phyloP scores from a whole-genome alignment of 2,113 vertebrate species.

The Pygoscelis adeliae region DNA sequence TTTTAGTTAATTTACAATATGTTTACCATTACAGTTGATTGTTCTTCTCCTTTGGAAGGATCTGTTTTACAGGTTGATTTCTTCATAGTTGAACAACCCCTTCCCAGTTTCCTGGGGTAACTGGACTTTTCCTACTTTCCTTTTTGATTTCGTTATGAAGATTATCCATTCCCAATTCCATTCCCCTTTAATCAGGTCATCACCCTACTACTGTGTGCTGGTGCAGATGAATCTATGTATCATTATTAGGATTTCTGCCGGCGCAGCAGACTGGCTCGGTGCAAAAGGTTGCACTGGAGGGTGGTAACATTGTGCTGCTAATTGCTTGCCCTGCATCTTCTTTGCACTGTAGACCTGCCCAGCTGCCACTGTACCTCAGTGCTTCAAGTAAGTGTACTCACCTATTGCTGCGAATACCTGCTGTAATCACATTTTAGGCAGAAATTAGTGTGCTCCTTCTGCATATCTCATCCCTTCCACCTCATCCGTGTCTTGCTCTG shows the following conservation, averaged over 20 bases:
- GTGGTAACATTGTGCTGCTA: background rate
- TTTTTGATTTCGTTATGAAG: background rate
- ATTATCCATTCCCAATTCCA: background rate
- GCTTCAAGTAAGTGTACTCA: background rate
- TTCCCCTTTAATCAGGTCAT: background rate
- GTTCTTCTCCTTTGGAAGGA: background rate
- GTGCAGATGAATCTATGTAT: background rate
- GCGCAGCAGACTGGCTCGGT: background rate
- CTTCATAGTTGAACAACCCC: background rate
- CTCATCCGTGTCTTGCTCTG: background rate
- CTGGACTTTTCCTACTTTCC: background rate
- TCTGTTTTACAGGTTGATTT: background rate
- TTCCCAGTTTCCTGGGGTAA: background rate
- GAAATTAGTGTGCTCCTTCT: background rate
- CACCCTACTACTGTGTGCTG: background rate
- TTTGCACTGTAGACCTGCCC: background rate
- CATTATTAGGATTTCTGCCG: background rate
- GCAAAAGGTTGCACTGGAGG: background rate
- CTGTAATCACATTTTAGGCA: background rate
- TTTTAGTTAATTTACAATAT: background rate
- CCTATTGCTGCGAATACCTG: background rate
- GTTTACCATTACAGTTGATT: background rate
- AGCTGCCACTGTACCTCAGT: background rate
- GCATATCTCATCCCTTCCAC: background rate
- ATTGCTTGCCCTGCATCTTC: background rate